These are phyloP conservation scores for Scaptomyza pallida DNA, from an alignment of 1,140 invertebrate genomes.

Conservation along the genomic window DNA sequence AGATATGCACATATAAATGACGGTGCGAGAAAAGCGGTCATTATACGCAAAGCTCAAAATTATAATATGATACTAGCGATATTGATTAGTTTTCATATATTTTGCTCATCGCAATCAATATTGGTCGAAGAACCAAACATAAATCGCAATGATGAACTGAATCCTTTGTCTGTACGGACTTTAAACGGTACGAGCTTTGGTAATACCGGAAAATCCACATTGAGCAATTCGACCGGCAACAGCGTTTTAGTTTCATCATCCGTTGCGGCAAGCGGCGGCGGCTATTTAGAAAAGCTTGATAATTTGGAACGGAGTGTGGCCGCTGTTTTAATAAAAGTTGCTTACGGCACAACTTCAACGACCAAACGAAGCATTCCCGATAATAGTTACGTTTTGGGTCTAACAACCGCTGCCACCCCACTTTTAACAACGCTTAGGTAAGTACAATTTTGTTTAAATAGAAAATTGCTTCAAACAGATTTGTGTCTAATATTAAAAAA, in stretches of 20 bases:
- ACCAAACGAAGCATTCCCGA: constrained; percentile 88
- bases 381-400: constrained; percentile 86
- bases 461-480: too few relatives aligned
- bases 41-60: constrained; percentile 21
- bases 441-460: not conserved
- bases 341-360: constrained; percentile 86
- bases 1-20: not conserved
- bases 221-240: not conserved
- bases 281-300: constrained; percentile 74
- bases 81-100: constrained; percentile 20
- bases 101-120: constrained; percentile 38
- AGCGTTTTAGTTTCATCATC: constrained; percentile 23
- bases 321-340: constrained; percentile 88
- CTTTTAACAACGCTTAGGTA: constrained; percentile 86
- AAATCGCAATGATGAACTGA: too few relatives aligned
- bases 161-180: not conserved
- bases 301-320: constrained; percentile 87
- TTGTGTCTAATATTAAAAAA: too few relatives aligned
- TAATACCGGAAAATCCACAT: constrained; percentile 12
- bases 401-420: constrained; percentile 87
- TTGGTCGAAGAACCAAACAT: constrained; percentile 39
- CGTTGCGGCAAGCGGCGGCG: constrained; percentile 46
- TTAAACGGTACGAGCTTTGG: constrained; percentile 30
- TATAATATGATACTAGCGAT: constrained; percentile 34
- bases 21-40: constrained; percentile 1